Conservation (phyloP, 2,113 vertebrate genomes). For the Ammodytes marinus region DNA sequence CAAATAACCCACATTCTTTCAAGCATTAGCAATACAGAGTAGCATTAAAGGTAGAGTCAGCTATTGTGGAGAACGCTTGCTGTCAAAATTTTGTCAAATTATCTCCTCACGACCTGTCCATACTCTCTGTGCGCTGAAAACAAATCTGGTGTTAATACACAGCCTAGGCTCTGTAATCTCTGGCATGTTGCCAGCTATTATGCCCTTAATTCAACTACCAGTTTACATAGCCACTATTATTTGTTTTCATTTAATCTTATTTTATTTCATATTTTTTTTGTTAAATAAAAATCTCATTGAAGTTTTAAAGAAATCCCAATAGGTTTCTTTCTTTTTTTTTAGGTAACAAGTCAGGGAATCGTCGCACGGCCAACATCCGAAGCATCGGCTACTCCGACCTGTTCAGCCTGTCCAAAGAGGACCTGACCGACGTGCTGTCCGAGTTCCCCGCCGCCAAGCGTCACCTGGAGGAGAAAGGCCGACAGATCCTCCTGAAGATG, state of each 20-base stretch:
- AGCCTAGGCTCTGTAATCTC: too few relatives aligned
- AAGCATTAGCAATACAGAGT: neutral
- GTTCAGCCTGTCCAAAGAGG: slow-evolving; percentile 94
- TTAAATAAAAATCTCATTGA: neutral
- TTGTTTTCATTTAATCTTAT: too few relatives aligned
- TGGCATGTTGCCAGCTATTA: too few relatives aligned
- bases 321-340: slow-evolving; percentile 26
- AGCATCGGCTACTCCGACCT: slow-evolving; percentile 95
- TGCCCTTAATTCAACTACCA: too few relatives aligned
- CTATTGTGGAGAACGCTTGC: too few relatives aligned
- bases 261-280: too few relatives aligned
- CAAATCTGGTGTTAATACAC: too few relatives aligned
- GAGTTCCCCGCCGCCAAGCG: slow-evolving; percentile 91
- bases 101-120: too few relatives aligned
- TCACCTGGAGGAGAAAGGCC: slow-evolving; percentile 91
- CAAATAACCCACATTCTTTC: neutral
- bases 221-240: too few relatives aligned
- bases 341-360: slow-evolving; percentile 94
- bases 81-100: too few relatives aligned
- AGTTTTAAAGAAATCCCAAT: neutral
- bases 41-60: neutral
- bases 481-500: slow-evolving; percentile 92
- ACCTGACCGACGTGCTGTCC: slow-evolving; percentile 87
- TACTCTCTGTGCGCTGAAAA: too few relatives aligned
- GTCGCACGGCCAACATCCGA: slow-evolving; percentile 93